A percentile compares a stretch with the other conserved stretches of the same genome.
phyloP scores from a whole-genome alignment of 2,113 vertebrate genomes.

The Butorides virescens region DNA sequence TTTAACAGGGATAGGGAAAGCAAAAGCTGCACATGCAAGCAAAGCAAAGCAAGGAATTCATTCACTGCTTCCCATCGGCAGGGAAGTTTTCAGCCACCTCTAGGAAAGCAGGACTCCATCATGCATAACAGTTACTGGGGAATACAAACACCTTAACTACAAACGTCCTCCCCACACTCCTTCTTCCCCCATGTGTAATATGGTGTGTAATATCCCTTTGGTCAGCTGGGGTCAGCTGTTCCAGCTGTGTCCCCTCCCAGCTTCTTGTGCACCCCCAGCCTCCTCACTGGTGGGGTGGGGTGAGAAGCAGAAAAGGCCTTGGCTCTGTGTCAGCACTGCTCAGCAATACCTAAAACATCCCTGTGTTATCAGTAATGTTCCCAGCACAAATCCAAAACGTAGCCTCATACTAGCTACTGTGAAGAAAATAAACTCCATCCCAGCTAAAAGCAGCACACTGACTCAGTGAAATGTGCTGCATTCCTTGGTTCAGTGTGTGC shows the following conservation, averaged over 20 bases:
- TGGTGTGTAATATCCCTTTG: background rate
- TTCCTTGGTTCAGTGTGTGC: background rate
- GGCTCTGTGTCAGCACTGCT: background rate
- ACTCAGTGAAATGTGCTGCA: background rate
- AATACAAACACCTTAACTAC: background rate
- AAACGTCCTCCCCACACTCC: fast-evolving
- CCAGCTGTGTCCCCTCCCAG: background rate
- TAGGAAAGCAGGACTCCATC: background rate
- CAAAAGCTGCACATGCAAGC: fast-evolving
- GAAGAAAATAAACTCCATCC: background rate
- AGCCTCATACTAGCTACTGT: background rate
- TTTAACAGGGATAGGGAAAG: background rate
- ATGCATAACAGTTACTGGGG: fast-evolving
- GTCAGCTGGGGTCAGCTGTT: background rate
- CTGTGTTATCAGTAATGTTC: background rate
- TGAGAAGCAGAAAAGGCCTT: background rate
- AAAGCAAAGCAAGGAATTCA: background rate
- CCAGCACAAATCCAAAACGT: background rate
- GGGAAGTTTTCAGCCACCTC: background rate
- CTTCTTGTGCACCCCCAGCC: background rate
- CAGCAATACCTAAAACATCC: background rate
- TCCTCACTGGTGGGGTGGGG: fast-evolving
- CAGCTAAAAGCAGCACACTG: background rate
- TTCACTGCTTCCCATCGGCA: background rate
- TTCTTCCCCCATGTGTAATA: background rate